Evolutionary conservation across 35 echinoderm and acorn worm genomes (phyloP), one percentile per base, ranked within the genome.

Genomic region (Apostichopus californicus): DNA sequence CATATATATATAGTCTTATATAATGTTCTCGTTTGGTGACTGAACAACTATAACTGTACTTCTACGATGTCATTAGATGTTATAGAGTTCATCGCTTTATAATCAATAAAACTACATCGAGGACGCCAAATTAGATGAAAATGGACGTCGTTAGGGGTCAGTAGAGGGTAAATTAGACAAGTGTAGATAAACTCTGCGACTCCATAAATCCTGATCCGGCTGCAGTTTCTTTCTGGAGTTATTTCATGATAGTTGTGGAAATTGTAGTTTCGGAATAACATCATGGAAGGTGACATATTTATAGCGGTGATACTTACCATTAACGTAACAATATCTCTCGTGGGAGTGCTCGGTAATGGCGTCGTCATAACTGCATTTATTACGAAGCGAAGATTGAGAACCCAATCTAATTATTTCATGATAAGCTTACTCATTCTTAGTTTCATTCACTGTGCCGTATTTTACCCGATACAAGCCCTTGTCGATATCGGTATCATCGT

Each of bases 321-420:
- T 34, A 79, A 79, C n/a, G 77, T 79, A 6, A 77, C 52, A 17
- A 91, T 91, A 57, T 77, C 72, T 13, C 28, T 91, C 5, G 54
- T 91, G 5, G 89, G 89, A 57, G 61, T 79, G 0, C 15, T 91
- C 1, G 89, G 89, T 9, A 91, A 91, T 59, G 89, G 89, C 56
- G 24, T 91, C 17, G 73, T 91, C 7, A 77, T 91, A 10, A 14
- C 57, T 22, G 77, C 89, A 21, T 79, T 91, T 91, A 54, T 79
- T 20, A 12, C 59, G 9, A 91, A 58, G 18, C 4, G 52, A 22
- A 78, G 61, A 77, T 17, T 91, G 34, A 57, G 77, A 14, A 91
- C 89, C 52, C 55, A 54, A 17, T 91, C 89, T 55, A 91, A 91
- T 56, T 91, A 25, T 68, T 91, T 91, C n/a, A 91, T 91, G 55